Conservation (phyloP, 2,113 vertebrate species). For the Microcebus griseorufus region DNA sequence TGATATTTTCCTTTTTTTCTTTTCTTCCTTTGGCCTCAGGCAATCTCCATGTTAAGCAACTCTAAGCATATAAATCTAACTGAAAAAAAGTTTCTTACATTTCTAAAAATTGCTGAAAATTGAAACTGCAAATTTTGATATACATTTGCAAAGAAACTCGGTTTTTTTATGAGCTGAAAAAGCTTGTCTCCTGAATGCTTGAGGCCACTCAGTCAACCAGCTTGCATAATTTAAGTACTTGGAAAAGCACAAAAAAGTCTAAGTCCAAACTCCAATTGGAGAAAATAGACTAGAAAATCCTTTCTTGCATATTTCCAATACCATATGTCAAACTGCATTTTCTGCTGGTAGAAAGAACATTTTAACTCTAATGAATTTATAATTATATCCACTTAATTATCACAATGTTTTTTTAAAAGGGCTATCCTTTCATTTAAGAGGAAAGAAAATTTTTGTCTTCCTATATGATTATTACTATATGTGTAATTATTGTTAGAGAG, state of each 20-base stretch:
- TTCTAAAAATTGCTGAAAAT: slow-evolving; percentile 66
- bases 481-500: slow-evolving; percentile 43
- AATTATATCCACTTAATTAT: slow-evolving; percentile 79
- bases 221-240: slow-evolving; percentile 76
- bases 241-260: slow-evolving; percentile 68
- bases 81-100: slow-evolving; percentile 54
- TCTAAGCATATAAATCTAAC: slow-evolving; percentile 46
- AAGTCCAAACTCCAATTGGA: slow-evolving; percentile 64
- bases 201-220: slow-evolving; percentile 54
- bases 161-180: slow-evolving; percentile 62
- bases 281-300: slow-evolving; percentile 74
- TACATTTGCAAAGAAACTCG: slow-evolving; percentile 60
- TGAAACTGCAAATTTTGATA: slow-evolving; percentile 61
- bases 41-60: slow-evolving; percentile 36
- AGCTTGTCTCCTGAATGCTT: slow-evolving; percentile 63
- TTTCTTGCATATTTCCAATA: slow-evolving; percentile 53
- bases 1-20: not conserved
- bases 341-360: slow-evolving; percentile 61
- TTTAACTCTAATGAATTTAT: slow-evolving; percentile 75
- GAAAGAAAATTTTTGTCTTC: slow-evolving; percentile 63
- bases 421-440: slow-evolving; percentile 66
- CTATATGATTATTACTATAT: slow-evolving; percentile 41
- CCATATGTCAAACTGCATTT: slow-evolving; percentile 77
- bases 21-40: not conserved
- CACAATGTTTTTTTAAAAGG: slow-evolving; percentile 58